Conservation (phyloP, 1,140 invertebrate species). For the Aphidius gifuensis region DNA sequence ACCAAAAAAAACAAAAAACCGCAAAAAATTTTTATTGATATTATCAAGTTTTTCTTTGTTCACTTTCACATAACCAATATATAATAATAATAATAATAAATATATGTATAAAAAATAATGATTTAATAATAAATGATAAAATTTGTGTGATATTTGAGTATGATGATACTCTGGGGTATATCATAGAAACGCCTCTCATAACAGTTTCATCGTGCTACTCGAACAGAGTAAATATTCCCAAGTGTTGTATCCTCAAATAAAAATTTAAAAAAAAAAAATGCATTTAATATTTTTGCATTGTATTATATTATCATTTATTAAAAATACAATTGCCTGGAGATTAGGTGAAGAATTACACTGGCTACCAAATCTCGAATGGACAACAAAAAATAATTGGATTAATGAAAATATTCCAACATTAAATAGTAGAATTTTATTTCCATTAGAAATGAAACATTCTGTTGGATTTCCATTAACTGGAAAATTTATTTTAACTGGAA, state of each 20-base stretch:
- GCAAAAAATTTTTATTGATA: neutral
- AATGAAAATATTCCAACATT: constrained; percentile 31
- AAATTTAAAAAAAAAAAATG: neutral
- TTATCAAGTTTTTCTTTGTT: neutral
- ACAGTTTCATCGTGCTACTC: neutral
- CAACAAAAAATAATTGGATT: constrained; percentile 41
- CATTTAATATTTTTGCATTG: constrained; percentile 1
- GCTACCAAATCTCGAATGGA: constrained; percentile 47
- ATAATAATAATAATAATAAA: too few species aligned
- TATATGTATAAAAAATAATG: too few species aligned
- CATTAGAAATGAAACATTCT: constrained; percentile 39
- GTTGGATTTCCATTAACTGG: constrained; percentile 34
- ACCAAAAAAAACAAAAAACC: neutral
- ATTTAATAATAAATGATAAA: too few species aligned
- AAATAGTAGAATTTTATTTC: constrained; percentile 41
- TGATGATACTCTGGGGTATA: neutral
- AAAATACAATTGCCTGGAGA: constrained; percentile 9
- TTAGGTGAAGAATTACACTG: constrained; percentile 37
- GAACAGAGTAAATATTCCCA: neutral
- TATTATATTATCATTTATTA: neutral
- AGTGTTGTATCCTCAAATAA: neutral
- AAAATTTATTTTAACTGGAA: constrained; percentile 31
- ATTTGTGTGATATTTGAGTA: too few species aligned
- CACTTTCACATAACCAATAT: neutral
- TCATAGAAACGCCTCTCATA: neutral